Evolutionary conservation across 2,888 invertebrate genomes (phyloP).

Genomic region (Phyllotreta striolata): DNA sequence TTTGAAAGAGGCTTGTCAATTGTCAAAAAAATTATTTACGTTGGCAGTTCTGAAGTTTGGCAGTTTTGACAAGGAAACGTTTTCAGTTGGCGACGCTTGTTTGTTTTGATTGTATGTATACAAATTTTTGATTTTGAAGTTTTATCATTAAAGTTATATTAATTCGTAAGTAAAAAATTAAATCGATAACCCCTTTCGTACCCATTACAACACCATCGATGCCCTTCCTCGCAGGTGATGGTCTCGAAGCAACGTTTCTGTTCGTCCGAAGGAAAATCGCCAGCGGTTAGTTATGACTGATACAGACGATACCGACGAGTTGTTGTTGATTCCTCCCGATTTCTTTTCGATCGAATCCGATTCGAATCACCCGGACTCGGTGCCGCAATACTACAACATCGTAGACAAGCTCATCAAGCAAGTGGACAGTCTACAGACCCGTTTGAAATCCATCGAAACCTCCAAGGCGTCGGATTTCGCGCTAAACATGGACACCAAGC

Average conservation of each 20-base stretch:
- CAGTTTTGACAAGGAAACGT: no score
- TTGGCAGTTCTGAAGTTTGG: no score
- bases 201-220: neutral
- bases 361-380: conserved; percentile 54
- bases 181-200: neutral
- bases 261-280: conserved; percentile 16
- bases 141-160: conserved; percentile 15
- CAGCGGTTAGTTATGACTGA: conserved; percentile 66
- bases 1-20: no score
- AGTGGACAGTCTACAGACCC: conserved; percentile 66
- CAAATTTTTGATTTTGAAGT: conserved; percentile 17
- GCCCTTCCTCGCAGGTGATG: conserved; percentile 20
- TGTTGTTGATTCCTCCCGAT: conserved; percentile 81
- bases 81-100: neutral
- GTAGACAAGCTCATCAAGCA: conserved; percentile 71
- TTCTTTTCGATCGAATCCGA: conserved; percentile 71
- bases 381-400: conserved; percentile 64
- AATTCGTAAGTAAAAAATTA: conserved; percentile 6
- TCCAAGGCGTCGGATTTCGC: conserved; percentile 42
- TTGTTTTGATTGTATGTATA: conserved; percentile 14
- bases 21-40: no score
- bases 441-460: conserved; percentile 63
- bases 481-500: conserved; percentile 39
- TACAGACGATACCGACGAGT: conserved; percentile 83
- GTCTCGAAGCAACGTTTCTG: conserved; percentile 7